Conservation (phyloP, 1,140 invertebrate genomes). For the Reticulitermes speratus region DNA sequence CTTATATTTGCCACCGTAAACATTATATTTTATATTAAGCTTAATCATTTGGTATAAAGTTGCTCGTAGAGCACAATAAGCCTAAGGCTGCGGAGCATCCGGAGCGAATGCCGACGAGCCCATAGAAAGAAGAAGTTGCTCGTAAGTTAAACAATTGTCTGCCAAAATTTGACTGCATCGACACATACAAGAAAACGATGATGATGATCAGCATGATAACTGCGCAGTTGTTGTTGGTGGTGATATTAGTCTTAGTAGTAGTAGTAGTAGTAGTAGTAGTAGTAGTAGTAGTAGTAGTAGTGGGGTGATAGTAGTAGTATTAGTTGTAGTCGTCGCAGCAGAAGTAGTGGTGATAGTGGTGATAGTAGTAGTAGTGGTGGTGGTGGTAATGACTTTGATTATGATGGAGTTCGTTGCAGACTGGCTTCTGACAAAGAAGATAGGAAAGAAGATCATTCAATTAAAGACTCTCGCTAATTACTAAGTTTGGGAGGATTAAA, state of each 20-base stretch:
- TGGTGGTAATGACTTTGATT: not conserved
- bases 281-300: no score
- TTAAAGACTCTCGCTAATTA: slow-evolving; percentile 7
- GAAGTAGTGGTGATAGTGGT: no score
- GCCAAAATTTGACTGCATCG: not conserved
- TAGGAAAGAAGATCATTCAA: not conserved
- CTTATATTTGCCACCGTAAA: not conserved
- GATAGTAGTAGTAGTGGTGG: not conserved
- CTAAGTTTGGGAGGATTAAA: not conserved
- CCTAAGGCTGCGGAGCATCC: no score
- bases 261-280: no score
- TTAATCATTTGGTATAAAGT: not conserved
- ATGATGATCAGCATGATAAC: no score
- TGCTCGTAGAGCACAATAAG: no score
- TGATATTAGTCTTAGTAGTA: no score
- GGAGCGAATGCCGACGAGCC: no score
- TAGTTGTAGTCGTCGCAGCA: no score
- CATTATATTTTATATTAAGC: not conserved
- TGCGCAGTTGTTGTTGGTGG: no score
- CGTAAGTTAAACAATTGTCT: no score
- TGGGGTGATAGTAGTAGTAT: no score
- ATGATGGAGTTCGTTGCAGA: not conserved
- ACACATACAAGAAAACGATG: not conserved
- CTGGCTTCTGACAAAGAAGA: not conserved
- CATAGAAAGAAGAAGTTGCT: not conserved